Evolutionary conservation across 1,140 invertebrate species (phyloP), one percentile per base, ranked within the genome.

Genomic region (Grapholita molesta): DNA sequence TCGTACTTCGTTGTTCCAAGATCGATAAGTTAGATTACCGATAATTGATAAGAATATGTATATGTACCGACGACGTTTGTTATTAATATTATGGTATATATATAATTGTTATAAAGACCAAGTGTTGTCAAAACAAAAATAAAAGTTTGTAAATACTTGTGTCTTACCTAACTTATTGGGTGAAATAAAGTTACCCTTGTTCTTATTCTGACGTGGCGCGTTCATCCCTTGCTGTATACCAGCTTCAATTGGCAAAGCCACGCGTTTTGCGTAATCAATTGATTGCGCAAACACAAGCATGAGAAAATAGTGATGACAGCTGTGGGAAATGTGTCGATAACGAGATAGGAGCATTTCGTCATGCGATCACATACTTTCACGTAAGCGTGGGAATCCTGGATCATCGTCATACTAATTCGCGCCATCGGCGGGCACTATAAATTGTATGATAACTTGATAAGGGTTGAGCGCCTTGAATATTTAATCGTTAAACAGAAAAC

Each of bases 341-440:
- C 74, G 71, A 77, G 78, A 86, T 83, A 83, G 74, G 70, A 71
- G 69, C 71, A 77, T 76, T 79, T 65, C 65, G 64, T 76, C 74
- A 80, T 73, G 77, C 83, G 79, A 87, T 80, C 79, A 80, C 76
- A 86, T 82, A 68, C 85, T 84, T 86, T 85, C 84, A 80, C 82
- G 78, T 76, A 72, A 82, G 69, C 77, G 86, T 89, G 87, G 85
- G 87, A 89, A 89, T 64, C 77, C 33, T 75, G 53, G 70, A 72
- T 83, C 69, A 83, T 84, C 77, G 79, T 80, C 61, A 78, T 77
- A 48, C 42, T 48, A 73, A 79, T 75, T 79, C 55, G 48, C 65
- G 68, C 71, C 66, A 72, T 77, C 82, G 77, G 82, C 79, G 25
- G 5, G 5, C 24, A 67, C 30, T 8, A 55, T 33, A 67, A 52